A percentile compares a stretch with the other conserved stretches of the same genome.
Evolutionary conservation across 2,113 vertebrate species (phyloP).

Genomic region (Progne subis): DNA sequence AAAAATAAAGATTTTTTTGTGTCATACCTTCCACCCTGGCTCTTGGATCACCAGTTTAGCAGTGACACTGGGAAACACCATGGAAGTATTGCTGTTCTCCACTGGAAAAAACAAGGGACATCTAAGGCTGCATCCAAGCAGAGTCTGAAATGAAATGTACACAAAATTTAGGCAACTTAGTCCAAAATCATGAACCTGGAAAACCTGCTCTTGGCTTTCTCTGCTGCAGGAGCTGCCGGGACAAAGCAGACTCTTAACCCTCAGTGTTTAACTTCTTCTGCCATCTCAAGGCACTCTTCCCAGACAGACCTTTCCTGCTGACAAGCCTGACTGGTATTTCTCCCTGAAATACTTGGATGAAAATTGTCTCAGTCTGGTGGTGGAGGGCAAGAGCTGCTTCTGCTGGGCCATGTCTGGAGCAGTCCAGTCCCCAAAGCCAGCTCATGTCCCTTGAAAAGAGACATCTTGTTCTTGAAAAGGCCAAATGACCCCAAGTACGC

Average conservation of each 20-base stretch:
- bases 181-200: not conserved
- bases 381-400: not conserved
- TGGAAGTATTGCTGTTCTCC: not conserved
- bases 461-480: not conserved
- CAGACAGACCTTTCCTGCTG: not conserved
- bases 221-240: not conserved
- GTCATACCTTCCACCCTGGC: not conserved
- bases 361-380: not conserved
- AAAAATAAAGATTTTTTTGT: not conserved
- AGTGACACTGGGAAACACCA: not conserved
- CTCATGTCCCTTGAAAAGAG: not conserved
- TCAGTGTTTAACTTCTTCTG: not conserved
- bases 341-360: not conserved
- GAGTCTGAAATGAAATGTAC: not conserved
- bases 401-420: not conserved
- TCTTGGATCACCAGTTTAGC: not conserved
- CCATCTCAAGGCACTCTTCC: not conserved
- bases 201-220: not conserved
- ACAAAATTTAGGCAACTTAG: not conserved
- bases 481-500: fast-evolving
- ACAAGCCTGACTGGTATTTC: not conserved
- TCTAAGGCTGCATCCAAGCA: not conserved
- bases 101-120: not conserved
- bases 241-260: not conserved
- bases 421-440: not conserved